phyloP scores from a whole-genome alignment of 1,140 invertebrate species.

The Drosophila varians region DNA sequence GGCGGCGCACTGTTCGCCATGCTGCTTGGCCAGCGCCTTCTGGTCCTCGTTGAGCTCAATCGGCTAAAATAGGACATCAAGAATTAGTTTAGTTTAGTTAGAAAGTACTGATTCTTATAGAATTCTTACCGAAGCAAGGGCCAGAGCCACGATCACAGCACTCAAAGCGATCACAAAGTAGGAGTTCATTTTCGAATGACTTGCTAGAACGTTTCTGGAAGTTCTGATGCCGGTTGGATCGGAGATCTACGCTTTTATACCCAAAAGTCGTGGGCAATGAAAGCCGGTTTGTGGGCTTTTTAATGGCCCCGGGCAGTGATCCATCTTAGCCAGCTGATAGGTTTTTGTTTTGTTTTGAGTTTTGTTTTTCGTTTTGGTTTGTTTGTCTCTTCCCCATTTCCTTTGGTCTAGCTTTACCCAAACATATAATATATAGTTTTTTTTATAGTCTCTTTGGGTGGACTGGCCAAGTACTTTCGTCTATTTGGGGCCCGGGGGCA shows the following conservation, averaged over 20 bases:
- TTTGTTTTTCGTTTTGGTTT: constrained; percentile 25
- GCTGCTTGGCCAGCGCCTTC: constrained; percentile 57
- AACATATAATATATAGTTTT: neutral
- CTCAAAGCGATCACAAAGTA: constrained; percentile 60
- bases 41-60: constrained; percentile 62
- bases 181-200: constrained; percentile 52
- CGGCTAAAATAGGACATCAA: constrained; percentile 18
- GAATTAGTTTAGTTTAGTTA: neutral
- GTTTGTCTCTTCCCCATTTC: constrained; percentile 9
- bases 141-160: constrained; percentile 57
- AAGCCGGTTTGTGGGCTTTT: constrained; percentile 58
- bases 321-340: constrained; percentile 48
- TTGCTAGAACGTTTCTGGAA: constrained; percentile 59
- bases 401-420: constrained; percentile 19
- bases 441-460: neutral
- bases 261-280: constrained; percentile 6
- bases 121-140: constrained; percentile 55
- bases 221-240: constrained; percentile 50
- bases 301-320: constrained; percentile 54
- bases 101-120: neutral
- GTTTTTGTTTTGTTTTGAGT: constrained; percentile 39
- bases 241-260: constrained; percentile 51
- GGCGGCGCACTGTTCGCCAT: constrained; percentile 50
- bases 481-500: constrained; percentile 44
- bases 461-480: constrained; percentile 52